Percentiles rank a stretch among this genome's conserved stretches.
phyloP scores from a whole-genome alignment of 2,797 vertebrate species.

The Fistularia tabacaria region DNA sequence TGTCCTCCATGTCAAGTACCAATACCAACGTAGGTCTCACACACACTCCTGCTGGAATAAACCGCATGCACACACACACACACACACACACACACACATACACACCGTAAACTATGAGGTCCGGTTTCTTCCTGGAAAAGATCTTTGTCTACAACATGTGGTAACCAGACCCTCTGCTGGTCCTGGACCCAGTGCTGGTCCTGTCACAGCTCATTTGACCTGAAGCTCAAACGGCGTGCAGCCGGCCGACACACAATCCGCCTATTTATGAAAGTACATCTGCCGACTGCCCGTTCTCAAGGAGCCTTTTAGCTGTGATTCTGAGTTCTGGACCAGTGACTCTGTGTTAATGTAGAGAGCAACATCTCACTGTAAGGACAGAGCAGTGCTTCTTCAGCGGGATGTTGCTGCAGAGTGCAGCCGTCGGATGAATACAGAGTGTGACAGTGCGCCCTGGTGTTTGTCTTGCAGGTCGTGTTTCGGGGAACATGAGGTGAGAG shows the following conservation, averaged over 20 bases:
- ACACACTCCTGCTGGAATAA: too few relatives aligned
- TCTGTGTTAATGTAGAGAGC: too few relatives aligned
- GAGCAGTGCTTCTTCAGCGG: too few relatives aligned
- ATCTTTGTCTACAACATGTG: constrained; percentile 4
- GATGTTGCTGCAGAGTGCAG: too few relatives aligned
- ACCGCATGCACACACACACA: background rate
- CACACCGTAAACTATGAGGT: background rate
- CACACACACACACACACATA: background rate
- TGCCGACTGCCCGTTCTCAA: too few relatives aligned
- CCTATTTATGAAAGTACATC: too few relatives aligned
- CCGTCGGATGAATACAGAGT: too few relatives aligned
- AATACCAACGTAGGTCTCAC: constrained; percentile 39
- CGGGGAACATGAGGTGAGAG: constrained; percentile 65
- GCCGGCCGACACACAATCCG: too few relatives aligned
- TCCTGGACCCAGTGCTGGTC: background rate
- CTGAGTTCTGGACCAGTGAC: too few relatives aligned
- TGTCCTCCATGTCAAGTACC: constrained; percentile 76
- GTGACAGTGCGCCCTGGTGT: background rate
- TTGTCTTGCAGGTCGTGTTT: constrained; percentile 60
- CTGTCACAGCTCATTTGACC: constrained; percentile 25
- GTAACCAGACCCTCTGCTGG: background rate
- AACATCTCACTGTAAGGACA: too few relatives aligned
- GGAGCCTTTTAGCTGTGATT: too few relatives aligned
- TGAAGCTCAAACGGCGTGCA: constrained; percentile 19
- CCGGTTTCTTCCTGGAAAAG: background rate